Evolutionary conservation across 92 coral and sea anemone genomes (phyloP), one percentile per base, ranked within the genome.

Genomic region (Palythoa grandiflora): DNA sequence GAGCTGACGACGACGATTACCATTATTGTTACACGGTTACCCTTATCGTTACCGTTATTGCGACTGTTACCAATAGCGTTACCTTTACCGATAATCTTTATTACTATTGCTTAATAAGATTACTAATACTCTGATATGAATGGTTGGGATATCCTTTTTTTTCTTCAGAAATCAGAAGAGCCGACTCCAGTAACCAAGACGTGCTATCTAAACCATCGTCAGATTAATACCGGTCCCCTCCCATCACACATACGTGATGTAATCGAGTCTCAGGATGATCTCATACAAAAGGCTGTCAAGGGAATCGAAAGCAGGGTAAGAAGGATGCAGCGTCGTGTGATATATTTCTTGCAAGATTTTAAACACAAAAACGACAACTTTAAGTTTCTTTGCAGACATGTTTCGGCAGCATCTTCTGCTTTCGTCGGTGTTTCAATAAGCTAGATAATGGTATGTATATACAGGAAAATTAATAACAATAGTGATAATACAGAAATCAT

Each of bases 201-300:
- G 37, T 81, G 86, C 47, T 40, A 65, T 61, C 75, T 81, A 10
- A 81, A 53, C 17, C 75, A 35, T n/a, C 73, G 39, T 60, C 1
- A 20, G 5, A 19, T 81, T 2, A 65, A 1, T 10, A 47, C 48
- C 44, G 47, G 66, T 19, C 86, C 86, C 9, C 86, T 81, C 66
- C 86, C 86, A 20, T 63, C 59, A 13, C 44, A 65, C 47, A 51
- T 81, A n/a, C 86, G 86, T 20, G 75, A 81, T 52, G 57, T 66
- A 3, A 21, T 81, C 20, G 86, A 81, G 21, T 81, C 61, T 2
- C 75, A 66, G 44, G 86, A 81, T 5, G 55, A 48, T 47, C 38
- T 19, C n/a, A 66, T 81, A 11, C 86, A 81, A 54, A 66, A 68
- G 8, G 75, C 63, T 20, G 86, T 81, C 2, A 65, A 81, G 38